Conservation (phyloP, 2,888 invertebrate species). For the Melinopterus prodromus region DNA sequence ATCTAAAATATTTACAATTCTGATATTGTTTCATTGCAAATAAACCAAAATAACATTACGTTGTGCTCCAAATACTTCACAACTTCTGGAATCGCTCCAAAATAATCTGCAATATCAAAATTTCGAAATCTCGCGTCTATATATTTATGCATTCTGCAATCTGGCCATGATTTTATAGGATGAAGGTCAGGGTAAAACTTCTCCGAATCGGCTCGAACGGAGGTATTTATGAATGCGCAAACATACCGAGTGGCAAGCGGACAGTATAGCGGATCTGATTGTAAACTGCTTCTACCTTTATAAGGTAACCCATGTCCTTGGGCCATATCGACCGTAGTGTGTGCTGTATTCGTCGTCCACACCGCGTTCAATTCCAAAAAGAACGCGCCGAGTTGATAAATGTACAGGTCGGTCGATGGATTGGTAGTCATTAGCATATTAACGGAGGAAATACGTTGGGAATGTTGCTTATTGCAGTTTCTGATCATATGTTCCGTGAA, state of each 20-base stretch:
- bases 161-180: background rate
- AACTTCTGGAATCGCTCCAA: too few species aligned
- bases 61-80: too few species aligned
- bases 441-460: background rate
- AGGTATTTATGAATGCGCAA: background rate
- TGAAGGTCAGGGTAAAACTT: background rate
- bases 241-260: background rate
- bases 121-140: too few species aligned
- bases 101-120: too few species aligned
- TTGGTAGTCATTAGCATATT: background rate
- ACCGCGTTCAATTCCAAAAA: background rate
- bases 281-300: background rate
- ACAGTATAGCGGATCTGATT: background rate
- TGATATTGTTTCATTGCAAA: too few species aligned
- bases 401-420: background rate
- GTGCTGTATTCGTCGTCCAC: background rate
- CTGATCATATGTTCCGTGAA: background rate
- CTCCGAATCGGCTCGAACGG: background rate
- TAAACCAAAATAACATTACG: too few species aligned
- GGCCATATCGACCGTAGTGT: conserved; percentile 4
- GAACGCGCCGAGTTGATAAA: background rate
- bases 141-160: too few species aligned
- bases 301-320: background rate
- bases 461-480: background rate
- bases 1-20: too few species aligned